phyloP scores from a whole-genome alignment of 2,888 invertebrate species.

The Fragum sueziense region DNA sequence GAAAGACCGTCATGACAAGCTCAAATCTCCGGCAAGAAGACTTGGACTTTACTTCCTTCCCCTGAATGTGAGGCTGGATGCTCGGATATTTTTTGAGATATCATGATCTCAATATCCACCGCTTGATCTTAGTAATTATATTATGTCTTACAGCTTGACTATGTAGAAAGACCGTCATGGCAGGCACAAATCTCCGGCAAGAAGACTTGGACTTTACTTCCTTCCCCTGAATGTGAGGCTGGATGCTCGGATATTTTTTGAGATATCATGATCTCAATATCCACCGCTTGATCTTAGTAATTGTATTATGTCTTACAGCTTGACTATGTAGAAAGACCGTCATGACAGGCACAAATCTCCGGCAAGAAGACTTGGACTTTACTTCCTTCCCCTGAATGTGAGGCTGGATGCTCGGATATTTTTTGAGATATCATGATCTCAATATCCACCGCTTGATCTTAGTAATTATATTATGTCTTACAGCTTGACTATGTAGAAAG shows the following conservation, averaged over 20 bases:
- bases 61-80: conserved; percentile 88
- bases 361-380: conserved; percentile 94
- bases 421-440: no score
- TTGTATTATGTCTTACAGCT: no score
- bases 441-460: no score
- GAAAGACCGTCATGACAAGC: conserved; percentile 97
- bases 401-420: conserved; percentile 89
- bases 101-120: no score
- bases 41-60: conserved; percentile 91
- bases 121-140: no score
- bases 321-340: conserved; percentile 94
- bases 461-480: no score
- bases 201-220: conserved; percentile 92
- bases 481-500: conserved; percentile 95
- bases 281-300: no score
- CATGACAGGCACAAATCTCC: conserved; percentile 96
- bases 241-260: no score
- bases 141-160: conserved; percentile 94
- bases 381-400: conserved; percentile 88
- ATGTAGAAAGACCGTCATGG: conserved; percentile 95
- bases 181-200: conserved; percentile 94
- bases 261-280: no score
- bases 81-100: no score
- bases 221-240: conserved; percentile 87
- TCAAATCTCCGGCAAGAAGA: conserved; percentile 92